phyloP scores from a whole-genome alignment of 2,888 invertebrate species.

The Dendrolimus houi region DNA sequence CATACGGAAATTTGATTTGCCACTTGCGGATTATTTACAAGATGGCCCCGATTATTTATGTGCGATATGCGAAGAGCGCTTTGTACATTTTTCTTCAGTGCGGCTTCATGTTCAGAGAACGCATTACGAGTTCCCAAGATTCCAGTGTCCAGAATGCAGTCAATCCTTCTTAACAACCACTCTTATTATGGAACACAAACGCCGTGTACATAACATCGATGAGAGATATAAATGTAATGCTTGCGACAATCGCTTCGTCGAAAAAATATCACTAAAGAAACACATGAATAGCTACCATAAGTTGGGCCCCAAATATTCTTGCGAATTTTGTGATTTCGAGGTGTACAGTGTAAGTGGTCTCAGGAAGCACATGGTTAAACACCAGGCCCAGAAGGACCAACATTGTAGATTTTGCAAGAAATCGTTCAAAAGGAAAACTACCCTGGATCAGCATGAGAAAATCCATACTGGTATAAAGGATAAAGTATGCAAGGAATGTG shows the following conservation, averaged over 20 bases:
- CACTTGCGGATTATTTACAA: neutral
- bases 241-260: constrained; percentile 7
- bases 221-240: constrained; percentile 3
- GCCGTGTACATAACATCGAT: neutral
- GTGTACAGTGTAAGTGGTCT: constrained; percentile 5
- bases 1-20: neutral
- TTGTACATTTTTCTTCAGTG: neutral
- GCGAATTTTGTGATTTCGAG: constrained; percentile 18
- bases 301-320: constrained; percentile 16
- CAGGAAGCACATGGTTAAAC: constrained; percentile 15
- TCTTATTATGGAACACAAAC: neutral
- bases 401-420: constrained; percentile 32
- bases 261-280: neutral
- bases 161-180: neutral
- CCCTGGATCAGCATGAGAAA: constrained; percentile 15
- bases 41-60: neutral
- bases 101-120: neutral
- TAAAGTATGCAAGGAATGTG: constrained; percentile 17
- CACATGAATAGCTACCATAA: constrained; percentile 3
- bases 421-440: constrained; percentile 15
- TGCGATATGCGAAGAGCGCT: neutral
- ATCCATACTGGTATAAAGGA: constrained; percentile 18
- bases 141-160: neutral
- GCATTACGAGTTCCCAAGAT: neutral
- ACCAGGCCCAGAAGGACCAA: constrained; percentile 20